A percentile compares a stretch with the other conserved stretches of the same genome.
These are phyloP conservation scores for Plodia interpunctella DNA, from an alignment of 1,140 invertebrate genomes.

Conservation along the genomic window DNA sequence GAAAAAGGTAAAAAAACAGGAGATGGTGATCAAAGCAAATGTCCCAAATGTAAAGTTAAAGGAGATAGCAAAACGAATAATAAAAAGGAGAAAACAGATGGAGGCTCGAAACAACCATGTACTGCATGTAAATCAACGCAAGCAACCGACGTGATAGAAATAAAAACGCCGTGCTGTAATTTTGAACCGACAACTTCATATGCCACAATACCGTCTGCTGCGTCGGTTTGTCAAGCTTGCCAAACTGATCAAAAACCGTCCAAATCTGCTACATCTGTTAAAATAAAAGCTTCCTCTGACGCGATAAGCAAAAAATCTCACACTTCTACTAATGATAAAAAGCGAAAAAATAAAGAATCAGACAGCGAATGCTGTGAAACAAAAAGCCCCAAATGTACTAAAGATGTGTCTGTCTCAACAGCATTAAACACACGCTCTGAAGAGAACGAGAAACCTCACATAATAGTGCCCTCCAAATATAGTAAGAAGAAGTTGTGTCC, in stretches of 20 bases:
- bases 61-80: too few relatives aligned
- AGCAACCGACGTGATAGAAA: neutral
- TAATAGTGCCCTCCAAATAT: neutral
- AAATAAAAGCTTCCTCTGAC: neutral
- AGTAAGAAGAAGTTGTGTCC: neutral
- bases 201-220: neutral
- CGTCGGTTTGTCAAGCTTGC: neutral
- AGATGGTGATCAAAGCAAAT: neutral
- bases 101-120: neutral
- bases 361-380: neutral
- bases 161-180: neutral
- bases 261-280: neutral
- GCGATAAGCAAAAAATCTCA: neutral
- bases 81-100: neutral
- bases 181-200: neutral
- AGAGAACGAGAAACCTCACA: neutral
- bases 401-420: neutral
- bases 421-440: neutral
- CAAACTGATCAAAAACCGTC: neutral
- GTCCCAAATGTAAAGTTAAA: neutral
- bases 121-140: neutral
- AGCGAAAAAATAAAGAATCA: neutral
- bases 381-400: neutral
- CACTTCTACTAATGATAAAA: neutral
- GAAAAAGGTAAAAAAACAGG: neutral